phyloP scores from a whole-genome alignment of 2,113 vertebrate species.

The Polypterus senegalus region DNA sequence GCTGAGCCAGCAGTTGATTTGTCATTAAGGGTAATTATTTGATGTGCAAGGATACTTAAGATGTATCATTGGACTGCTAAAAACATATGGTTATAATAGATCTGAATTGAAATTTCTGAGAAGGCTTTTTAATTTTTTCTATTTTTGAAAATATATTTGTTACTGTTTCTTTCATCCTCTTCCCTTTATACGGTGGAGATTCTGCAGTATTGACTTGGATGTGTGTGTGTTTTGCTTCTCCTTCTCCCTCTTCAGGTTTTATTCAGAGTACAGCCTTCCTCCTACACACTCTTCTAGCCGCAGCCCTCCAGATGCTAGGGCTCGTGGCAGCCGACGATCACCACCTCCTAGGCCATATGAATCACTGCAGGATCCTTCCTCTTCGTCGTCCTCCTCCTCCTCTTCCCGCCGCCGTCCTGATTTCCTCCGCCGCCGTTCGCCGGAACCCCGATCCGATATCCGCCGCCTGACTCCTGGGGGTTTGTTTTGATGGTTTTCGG shows the following conservation, averaged over 20 bases:
- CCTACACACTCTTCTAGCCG: conserved; percentile 1
- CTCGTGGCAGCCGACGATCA: conserved; percentile 38
- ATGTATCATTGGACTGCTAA: no score
- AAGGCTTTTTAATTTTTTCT: no score
- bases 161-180: neutral
- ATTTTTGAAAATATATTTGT: no score
- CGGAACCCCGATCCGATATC: conserved; percentile 66
- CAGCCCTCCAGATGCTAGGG: conserved; percentile 14
- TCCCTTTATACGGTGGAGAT: neutral
- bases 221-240: neutral
- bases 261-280: conserved; percentile 37
- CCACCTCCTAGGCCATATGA: conserved; percentile 63
- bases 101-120: no score
- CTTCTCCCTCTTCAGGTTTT: neutral
- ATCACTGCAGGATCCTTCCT: conserved; percentile 60
- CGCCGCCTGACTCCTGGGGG: conserved; percentile 19
- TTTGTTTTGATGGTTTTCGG: neutral
- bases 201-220: neutral
- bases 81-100: no score
- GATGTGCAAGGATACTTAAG: no score
- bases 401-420: conserved; percentile 63
- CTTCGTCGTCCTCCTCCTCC: conserved; percentile 63
- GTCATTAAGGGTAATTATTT: no score
- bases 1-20: no score
- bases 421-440: conserved; percentile 58